These are phyloP conservation scores for Antitype chi DNA, from an alignment of 2,888 invertebrate species.

Conservation along the genomic window DNA sequence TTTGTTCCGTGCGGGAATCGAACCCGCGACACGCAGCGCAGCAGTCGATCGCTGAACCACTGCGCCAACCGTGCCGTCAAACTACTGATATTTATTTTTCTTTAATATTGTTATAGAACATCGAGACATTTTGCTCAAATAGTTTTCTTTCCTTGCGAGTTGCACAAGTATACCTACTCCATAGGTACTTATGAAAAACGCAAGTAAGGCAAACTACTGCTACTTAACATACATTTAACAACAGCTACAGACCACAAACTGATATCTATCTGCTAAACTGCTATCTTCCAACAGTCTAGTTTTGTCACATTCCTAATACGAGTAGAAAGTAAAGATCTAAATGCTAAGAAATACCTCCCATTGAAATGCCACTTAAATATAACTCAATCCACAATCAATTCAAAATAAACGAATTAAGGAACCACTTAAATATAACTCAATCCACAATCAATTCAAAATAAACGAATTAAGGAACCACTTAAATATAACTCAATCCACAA, in stretches of 20 bases:
- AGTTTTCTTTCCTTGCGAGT: neutral
- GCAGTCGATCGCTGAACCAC: too few relatives aligned
- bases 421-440: conserved; percentile 6
- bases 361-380: conserved; percentile 13
- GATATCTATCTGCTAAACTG: neutral
- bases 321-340: neutral
- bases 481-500: neutral
- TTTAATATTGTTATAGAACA: neutral
- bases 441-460: neutral
- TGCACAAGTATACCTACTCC: too few relatives aligned
- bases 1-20: too few relatives aligned
- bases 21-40: too few relatives aligned
- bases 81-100: neutral
- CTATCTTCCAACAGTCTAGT: neutral
- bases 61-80: too few relatives aligned
- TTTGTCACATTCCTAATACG: neutral
- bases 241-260: neutral
- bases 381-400: neutral
- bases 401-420: neutral
- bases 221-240: neutral
- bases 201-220: neutral
- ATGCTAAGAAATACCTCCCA: neutral
- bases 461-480: too few relatives aligned
- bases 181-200: neutral
- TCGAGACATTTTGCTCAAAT: too few relatives aligned